Evolutionary conservation across 2,888 invertebrate species (phyloP), one percentile per base, ranked within the genome.

Genomic region (Physocephala rufipes): DNA sequence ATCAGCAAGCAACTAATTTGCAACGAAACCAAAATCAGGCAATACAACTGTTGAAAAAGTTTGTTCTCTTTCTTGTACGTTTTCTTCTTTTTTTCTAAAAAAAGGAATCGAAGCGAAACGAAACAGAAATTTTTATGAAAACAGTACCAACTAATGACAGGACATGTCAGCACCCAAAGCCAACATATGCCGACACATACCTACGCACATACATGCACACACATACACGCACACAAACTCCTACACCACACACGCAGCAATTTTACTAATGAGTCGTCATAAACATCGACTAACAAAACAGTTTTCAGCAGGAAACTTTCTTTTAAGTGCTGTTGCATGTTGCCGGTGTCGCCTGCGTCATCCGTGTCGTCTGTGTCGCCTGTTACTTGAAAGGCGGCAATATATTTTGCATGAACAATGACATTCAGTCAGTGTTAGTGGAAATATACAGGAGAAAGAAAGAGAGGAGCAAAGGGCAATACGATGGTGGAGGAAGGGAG

Each of bases 241-340:
- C 5, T 13, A 28, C 28, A n/a, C 26, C n/a, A 53, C 24, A 19
- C 26, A 43, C 16, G 19, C 43, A 55, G 43, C 59, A 28, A 36
- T 26, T 67, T 67, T 59, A 67, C 67, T 59, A 67, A 67, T 67
- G 67, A 67, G 59, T 49, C 49, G 28, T 28, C 51, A 43, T 7
- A 45, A 43, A 61, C 61, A 67, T 28, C 28, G 21, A 16, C 30
- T 21, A 53, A 53, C 53, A 53, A 53, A 15, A 53, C n/a, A 7
- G 30, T 43, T 62, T 62, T 30, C 30, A 62, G 61, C 61, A 30
- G 59, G 61, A 47, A 61, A 67, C 67, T 65, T 58, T 73, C 66
- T 67, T 69, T 13, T 65, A 73, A 26, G 74, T 24, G 71, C 9
- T 65, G 74, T 19, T 59, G 59, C 45, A 67, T 66, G 47, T 49